Evolutionary conservation across 1,140 invertebrate species (phyloP), one percentile per base, ranked within the genome.

Genomic region (Drosophila serrata): DNA sequence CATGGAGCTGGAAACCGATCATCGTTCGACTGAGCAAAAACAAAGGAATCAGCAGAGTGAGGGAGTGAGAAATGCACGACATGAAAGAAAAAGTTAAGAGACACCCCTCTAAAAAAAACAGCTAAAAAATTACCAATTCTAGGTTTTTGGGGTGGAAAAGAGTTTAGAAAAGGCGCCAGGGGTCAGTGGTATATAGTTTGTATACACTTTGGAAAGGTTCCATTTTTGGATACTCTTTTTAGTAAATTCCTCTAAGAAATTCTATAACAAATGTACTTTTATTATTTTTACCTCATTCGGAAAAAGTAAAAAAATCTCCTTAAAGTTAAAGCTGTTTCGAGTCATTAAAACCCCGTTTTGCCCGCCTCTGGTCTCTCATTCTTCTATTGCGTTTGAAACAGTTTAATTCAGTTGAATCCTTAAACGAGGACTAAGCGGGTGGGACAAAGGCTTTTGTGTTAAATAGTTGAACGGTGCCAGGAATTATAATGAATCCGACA

Each of bases 11-110:
- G 43, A 35, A 69, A 49, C 48, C 75, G 75, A 82, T 82, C 75
- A 64, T 62, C 69, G 56, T 69, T 75, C 56, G 75, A 82, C 35
- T 79, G 75, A 58, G 69, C 80, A 82, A 75, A 82, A 79, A 82
- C 80, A 82, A 82, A 69, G 31, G 73, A 29, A 35, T 40, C 40
- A 24, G 45, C 17, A 17, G 37, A 60, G 51, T 37, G 51, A 22
- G 4, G 27, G 57, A 33, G 49, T 49, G 65, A 42, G 45, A 55
- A 74, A n/a, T 39, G 33, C 35, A 49, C n/a, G 42, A 15, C 29
- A 51, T 39, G 37, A 51, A 61, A 35, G 37, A 42, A 53, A 55
- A 56, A 31, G 40, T 73, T 37, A 33, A 37, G 19, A 39, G 51
- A 45, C 37, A 33, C 19, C 33, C 33, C 19, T 27, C 13, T 4